Evolutionary conservation across 2,113 vertebrate species (phyloP).

Genomic region (Toxostoma redivivum): DNA sequence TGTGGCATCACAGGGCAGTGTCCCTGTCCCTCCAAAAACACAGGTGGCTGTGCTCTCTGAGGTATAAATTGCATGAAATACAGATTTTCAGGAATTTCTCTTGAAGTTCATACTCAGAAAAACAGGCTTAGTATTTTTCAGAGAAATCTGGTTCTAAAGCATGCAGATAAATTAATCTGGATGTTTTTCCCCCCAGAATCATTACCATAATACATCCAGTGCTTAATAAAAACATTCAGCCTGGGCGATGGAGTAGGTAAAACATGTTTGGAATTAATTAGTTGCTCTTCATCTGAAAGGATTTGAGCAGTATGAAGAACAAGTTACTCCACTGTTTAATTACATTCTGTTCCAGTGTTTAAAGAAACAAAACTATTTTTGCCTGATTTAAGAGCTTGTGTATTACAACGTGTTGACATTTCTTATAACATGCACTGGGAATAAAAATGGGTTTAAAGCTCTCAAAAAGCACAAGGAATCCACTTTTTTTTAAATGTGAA

Average conservation of each 20-base stretch:
- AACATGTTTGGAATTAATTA: background rate
- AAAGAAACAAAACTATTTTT: background rate
- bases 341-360: background rate
- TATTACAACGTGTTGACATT: background rate
- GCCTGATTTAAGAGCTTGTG: background rate
- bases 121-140: background rate
- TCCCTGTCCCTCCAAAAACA: background rate
- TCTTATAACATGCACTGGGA: background rate
- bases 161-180: background rate
- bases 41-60: fast-evolving
- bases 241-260: background rate
- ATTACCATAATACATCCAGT: fast-evolving
- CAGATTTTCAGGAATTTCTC: background rate
- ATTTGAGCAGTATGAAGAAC: background rate
- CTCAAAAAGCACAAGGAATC: background rate
- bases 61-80: fast-evolving
- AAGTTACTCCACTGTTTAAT: background rate
- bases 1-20: background rate
- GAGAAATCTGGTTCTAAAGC: fast-evolving
- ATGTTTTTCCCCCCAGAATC: background rate
- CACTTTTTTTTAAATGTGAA: fast-evolving
- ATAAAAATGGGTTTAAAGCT: background rate
- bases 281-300: background rate
- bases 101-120: fast-evolving
- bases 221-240: background rate